Evolutionary conservation across 2,888 invertebrate species (phyloP).

Genomic region (Nematopogon swammerdamellus): DNA sequence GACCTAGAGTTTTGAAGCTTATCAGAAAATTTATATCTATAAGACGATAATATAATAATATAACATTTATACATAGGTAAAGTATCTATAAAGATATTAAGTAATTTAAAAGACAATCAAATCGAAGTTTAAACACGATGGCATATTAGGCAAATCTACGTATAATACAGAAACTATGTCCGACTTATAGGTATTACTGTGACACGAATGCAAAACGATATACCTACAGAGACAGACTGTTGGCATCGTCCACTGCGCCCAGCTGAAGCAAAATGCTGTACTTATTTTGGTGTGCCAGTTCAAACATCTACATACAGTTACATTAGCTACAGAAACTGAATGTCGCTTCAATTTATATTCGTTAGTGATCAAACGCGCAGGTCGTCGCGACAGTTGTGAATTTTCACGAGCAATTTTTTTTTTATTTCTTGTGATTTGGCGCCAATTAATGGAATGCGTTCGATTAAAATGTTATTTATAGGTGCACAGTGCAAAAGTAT

Average conservation of each 20-base stretch:
- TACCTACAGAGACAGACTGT: constrained; percentile 36
- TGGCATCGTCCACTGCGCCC: constrained; percentile 43
- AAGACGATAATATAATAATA: no score
- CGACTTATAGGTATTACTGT: constrained; percentile 12
- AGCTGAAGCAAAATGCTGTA: constrained; percentile 53
- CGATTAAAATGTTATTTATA: no score
- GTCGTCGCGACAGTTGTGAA: no score
- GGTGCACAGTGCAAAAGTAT: no score
- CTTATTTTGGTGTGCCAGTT: constrained; percentile 57
- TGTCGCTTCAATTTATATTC: constrained; percentile 18
- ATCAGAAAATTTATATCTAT: no score
- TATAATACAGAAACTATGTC: no score
- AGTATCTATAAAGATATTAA: background rate
- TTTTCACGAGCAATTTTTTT: no score
- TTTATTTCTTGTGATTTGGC: no score
- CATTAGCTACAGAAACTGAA: background rate
- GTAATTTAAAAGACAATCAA: constrained; percentile 6
- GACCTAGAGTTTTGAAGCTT: no score
- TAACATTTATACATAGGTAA: no score
- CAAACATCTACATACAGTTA: constrained; percentile 1
- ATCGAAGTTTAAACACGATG: background rate
- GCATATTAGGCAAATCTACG: background rate
- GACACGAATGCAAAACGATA: constrained; percentile 47
- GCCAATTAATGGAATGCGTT: no score
- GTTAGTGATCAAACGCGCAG: constrained; percentile 16